Conservation (phyloP, 2,888 invertebrate species). For the Spisula subtruncata region DNA sequence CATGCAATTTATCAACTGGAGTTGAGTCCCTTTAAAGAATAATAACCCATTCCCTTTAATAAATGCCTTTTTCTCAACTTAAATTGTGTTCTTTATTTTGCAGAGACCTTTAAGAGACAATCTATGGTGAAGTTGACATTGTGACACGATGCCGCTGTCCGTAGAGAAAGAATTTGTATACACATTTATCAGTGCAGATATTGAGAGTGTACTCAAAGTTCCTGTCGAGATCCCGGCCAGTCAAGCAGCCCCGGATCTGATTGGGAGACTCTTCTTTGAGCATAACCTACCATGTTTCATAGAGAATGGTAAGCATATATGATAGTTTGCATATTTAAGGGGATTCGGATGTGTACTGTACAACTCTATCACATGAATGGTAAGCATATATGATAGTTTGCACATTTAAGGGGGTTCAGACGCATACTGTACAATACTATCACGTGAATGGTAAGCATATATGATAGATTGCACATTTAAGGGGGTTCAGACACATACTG, state of each 20-base stretch:
- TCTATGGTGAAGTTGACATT: too few relatives aligned
- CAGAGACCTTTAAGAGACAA: background rate
- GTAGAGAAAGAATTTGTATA: constrained; percentile 82
- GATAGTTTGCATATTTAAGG: background rate
- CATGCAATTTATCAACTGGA: too few relatives aligned
- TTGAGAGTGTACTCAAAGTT: constrained; percentile 77
- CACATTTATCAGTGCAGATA: constrained; percentile 77
- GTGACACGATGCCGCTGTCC: constrained; percentile 61
- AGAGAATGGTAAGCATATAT: constrained; percentile 89
- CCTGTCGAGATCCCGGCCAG: constrained; percentile 82
- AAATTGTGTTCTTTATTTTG: background rate
- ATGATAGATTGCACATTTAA: too few relatives aligned
- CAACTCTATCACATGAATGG: too few relatives aligned
- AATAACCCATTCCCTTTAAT: too few relatives aligned
- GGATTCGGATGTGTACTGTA: too few relatives aligned
- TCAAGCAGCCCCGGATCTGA: constrained; percentile 89
- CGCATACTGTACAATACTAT: too few relatives aligned
- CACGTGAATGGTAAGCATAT: too few relatives aligned
- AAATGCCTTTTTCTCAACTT: background rate
- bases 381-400: too few relatives aligned
- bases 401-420: too few relatives aligned
- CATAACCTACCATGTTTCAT: constrained; percentile 92
- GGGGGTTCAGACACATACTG: too few relatives aligned
- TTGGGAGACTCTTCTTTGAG: constrained; percentile 91
- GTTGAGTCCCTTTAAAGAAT: too few relatives aligned